These are phyloP conservation scores for Ctenochaetus hawaiiensis DNA, from an alignment of 2,797 vertebrate genomes.

Conservation along the genomic window DNA sequence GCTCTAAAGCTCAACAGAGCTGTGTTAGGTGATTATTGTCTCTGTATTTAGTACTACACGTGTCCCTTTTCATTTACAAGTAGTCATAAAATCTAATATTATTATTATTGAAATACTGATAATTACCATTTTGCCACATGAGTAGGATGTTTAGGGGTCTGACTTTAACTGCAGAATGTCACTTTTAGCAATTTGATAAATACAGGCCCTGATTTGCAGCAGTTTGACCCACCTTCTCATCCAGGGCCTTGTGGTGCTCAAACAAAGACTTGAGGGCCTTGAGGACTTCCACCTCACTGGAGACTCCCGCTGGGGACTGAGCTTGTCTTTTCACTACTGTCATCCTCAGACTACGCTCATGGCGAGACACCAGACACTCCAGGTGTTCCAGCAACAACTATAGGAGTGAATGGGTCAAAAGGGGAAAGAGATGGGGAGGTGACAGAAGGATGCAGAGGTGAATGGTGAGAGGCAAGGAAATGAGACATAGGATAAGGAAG, in stretches of 20 bases:
- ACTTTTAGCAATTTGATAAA: neutral
- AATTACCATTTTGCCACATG: no score
- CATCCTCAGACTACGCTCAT: conserved; percentile 93
- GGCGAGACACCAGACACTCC: conserved; percentile 93
- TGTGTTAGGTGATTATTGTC: neutral
- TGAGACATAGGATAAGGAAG: conserved; percentile 5
- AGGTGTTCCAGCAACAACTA: conserved; percentile 92
- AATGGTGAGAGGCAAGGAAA: conserved; percentile 1
- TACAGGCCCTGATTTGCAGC: neutral
- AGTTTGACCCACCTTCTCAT: conserved; percentile 89
- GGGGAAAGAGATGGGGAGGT: neutral
- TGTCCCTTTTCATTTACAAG: no score
- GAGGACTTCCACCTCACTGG: conserved; percentile 96
- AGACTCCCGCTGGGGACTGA: conserved; percentile 93
- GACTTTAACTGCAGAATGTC: no score
- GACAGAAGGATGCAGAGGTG: conserved; percentile 1
- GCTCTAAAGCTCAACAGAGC: neutral
- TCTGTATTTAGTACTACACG: no score
- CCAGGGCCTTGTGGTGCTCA: conserved; percentile 95
- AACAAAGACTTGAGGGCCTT: conserved; percentile 97
- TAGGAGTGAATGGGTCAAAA: neutral
- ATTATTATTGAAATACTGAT: no score
- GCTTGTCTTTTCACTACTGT: conserved; percentile 94
- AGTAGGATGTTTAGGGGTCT: no score
- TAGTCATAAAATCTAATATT: no score